phyloP scores from a whole-genome alignment of 1,140 invertebrate genomes.

The Stegodyphus mimosarum region DNA sequence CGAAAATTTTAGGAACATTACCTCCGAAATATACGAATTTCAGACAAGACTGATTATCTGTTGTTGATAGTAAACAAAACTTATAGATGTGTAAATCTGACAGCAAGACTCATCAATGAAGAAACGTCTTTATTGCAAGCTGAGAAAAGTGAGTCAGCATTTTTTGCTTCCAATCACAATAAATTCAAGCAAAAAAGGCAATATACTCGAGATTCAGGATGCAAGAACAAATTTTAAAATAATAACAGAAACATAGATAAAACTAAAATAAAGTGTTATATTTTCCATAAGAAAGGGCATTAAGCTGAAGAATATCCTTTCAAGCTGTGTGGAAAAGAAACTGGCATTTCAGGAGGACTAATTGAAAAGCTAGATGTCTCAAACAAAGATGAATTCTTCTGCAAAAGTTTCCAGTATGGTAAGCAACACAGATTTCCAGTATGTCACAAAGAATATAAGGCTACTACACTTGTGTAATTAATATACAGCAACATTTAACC shows the following conservation, averaged over 20 bases:
- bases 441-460: background rate
- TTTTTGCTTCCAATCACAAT: background rate
- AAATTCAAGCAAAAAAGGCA: background rate
- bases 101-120: background rate
- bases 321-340: conserved; percentile 67
- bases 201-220: too few species aligned
- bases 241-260: too few species aligned
- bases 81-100: background rate
- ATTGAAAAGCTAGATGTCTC: conserved; percentile 66
- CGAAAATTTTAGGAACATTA: background rate
- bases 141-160: background rate
- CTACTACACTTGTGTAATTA: background rate
- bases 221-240: too few species aligned
- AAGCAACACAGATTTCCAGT: background rate
- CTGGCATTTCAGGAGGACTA: conserved; percentile 63
- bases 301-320: background rate
- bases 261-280: too few species aligned
- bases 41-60: background rate
- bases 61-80: background rate
- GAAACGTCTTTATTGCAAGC: background rate
- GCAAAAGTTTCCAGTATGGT: conserved; percentile 62
- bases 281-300: too few species aligned
- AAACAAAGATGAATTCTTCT: conserved; percentile 67
- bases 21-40: background rate
- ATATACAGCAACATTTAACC: background rate